Conservation (phyloP, 92 coral and sea anemone genomes). For the Siderastrea siderea region DNA sequence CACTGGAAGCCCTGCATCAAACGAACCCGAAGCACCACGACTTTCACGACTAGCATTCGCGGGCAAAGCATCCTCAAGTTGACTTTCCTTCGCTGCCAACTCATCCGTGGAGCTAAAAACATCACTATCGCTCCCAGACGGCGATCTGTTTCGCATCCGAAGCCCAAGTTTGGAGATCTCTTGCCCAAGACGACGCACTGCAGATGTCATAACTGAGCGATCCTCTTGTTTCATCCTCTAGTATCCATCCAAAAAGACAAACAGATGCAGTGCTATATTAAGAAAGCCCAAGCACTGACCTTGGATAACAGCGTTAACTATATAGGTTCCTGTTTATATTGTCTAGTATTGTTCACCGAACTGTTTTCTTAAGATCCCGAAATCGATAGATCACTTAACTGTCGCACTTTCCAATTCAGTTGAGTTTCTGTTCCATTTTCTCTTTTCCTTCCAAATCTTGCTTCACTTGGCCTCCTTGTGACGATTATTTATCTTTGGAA, state of each 20-base stretch:
- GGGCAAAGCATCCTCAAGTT: not conserved
- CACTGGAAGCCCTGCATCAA: not conserved
- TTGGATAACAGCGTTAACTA: conserved; percentile 26
- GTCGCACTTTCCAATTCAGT: not conserved
- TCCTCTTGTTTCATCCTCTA: conserved; percentile 47
- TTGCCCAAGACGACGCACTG: conserved; percentile 52
- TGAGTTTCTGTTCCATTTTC: not conserved
- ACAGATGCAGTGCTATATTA: conserved; percentile 30
- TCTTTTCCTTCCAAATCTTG: not conserved
- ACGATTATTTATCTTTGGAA: not conserved
- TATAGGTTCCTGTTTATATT: conserved; percentile 50
- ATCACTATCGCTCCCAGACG: conserved; percentile 46
- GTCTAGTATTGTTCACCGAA: conserved; percentile 22
- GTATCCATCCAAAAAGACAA: conserved; percentile 14
- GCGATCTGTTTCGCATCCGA: conserved; percentile 43
- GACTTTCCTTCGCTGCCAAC: conserved; percentile 7
- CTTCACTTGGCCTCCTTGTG: not conserved
- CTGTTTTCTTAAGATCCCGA: conserved; percentile 42
- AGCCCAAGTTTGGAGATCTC: conserved; percentile 56
- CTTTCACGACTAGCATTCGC: conserved; percentile 14
- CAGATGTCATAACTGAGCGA: conserved; percentile 37
- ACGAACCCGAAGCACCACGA: conserved; percentile 9
- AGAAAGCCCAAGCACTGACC: conserved; percentile 25
- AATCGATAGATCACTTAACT: conserved; percentile 20
- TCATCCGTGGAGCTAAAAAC: conserved; percentile 50